Evolutionary conservation across 2,888 invertebrate species (phyloP), one percentile per base, ranked within the genome.

Genomic region (Ormia ochracea): DNA sequence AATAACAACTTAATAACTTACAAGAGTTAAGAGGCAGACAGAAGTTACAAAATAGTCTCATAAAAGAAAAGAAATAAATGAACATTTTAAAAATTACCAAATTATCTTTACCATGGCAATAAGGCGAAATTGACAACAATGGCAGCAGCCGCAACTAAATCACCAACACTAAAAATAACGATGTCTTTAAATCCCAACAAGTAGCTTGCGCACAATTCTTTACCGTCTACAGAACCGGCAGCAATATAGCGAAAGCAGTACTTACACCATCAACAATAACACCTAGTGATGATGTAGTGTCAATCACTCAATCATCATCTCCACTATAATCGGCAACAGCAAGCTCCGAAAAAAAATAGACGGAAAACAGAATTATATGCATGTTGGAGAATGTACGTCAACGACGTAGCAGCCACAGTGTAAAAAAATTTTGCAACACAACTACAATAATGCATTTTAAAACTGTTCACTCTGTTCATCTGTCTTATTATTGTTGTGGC

Each of bases 231-330:
- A 69, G 38, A 43, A 72, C 19, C 63, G 41, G 38, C 43, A 33
- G 5, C 31, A 45, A 48, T 33, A 21, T 58, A 74, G 50, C 69
- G 50, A 38, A 28, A 45, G 33, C 68, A 31, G 14, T 50, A 56
- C 28, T 66, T 54, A 48, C 61, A 63, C 73, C 72, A 61, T 61
- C 83, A 82, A 82, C 86, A 87, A 85, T 69, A 73, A 68, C 75
- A 78, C 76, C 59, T 56, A 61, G 75, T 45, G 80, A 66, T 72
- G 79, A 81, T 80, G 80, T 54, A 80, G 76, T 76, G 80, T 76
- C 80, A 80, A 80, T 80, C 80, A 80, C 80, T 80, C 76, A 76
- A 80, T 80, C 80, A 80, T 63, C 58, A 48, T 61, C 63, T 52
- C 72, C 41, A 58, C 50, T 36, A 21, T 28, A 56, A 69, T 36